Conservation (phyloP, 2,797 vertebrate genomes). For the Muscicapa striata region DNA sequence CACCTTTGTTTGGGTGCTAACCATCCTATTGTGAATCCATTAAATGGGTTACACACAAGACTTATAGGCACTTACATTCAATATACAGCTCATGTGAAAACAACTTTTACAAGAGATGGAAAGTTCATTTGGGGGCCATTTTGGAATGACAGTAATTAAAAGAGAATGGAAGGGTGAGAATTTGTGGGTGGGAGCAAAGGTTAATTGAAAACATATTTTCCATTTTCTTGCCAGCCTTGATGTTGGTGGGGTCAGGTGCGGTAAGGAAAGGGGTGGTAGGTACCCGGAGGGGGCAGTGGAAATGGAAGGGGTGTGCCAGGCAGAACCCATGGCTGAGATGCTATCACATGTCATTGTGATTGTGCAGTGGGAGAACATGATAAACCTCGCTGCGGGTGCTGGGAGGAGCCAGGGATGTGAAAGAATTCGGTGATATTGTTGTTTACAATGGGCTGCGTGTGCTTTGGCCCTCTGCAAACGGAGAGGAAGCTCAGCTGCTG, state of each 20-base stretch:
- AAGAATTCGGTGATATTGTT: constrained; percentile 11
- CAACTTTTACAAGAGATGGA: constrained; percentile 66
- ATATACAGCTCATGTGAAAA: constrained; percentile 46
- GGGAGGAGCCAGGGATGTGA: constrained; percentile 44
- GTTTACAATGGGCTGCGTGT: constrained; percentile 6
- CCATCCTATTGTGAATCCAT: constrained; percentile 69
- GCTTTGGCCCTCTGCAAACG: constrained; percentile 23
- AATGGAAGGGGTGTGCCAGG: constrained; percentile 59
- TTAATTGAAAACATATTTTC: constrained; percentile 51
- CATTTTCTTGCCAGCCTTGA: constrained; percentile 57
- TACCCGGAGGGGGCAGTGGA: constrained; percentile 10
- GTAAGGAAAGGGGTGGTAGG: constrained; percentile 21
- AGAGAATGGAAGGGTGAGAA: constrained; percentile 56
- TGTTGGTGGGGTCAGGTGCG: constrained; percentile 33
- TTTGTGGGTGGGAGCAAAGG: constrained; percentile 43
- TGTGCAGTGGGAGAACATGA: constrained; percentile 35
- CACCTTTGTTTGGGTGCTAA: constrained; percentile 70
- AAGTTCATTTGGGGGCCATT: constrained; percentile 71
- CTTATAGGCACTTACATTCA: constrained; percentile 15
- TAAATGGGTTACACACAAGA: neutral
- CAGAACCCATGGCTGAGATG: constrained; percentile 22
- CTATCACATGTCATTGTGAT: neutral
- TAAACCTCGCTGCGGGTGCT: constrained; percentile 14
- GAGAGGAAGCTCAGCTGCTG: constrained; percentile 22
- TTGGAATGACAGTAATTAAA: constrained; percentile 56